phyloP scores from a whole-genome alignment of 2,888 invertebrate genomes.

The Zaprionus lineosus region DNA sequence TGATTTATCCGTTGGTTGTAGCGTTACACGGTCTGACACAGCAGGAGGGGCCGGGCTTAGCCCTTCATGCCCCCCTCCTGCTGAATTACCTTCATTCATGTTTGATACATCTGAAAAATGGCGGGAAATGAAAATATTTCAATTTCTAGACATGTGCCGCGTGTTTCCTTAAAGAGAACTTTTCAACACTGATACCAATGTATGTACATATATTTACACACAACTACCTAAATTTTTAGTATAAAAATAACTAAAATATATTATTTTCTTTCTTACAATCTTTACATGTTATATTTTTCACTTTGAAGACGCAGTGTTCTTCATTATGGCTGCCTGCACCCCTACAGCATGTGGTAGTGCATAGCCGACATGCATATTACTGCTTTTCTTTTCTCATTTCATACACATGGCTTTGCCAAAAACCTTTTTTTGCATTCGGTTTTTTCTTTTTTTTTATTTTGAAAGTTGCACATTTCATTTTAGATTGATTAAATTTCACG shows the following conservation, averaged over 20 bases:
- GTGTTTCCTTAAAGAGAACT: constrained; percentile 16
- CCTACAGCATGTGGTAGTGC: no score
- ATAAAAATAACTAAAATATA: no score
- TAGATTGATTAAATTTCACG: constrained; percentile 12
- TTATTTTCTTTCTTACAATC: no score
- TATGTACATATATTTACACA: constrained; percentile 25
- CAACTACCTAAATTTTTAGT: constrained; percentile 4
- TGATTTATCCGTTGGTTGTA: constrained; percentile 79
- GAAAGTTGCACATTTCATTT: constrained; percentile 27
- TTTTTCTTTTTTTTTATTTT: constrained; percentile 16
- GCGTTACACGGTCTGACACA: constrained; percentile 83
- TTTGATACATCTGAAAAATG: constrained; percentile 82
- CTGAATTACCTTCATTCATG: constrained; percentile 84
- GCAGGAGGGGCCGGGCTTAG: constrained; percentile 83
- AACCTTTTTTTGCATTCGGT: constrained; percentile 10
- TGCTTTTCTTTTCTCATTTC: no score
- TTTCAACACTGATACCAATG: constrained; percentile 32
- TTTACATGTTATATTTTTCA: no score
- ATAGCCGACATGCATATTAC: no score
- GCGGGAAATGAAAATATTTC: constrained; percentile 26
- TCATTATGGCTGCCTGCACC: no score
- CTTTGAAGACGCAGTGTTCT: no score
- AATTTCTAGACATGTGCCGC: constrained; percentile 14
- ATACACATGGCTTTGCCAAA: constrained; percentile 18
- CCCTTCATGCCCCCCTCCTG: constrained; percentile 84